A percentile compares a stretch with the other conserved stretches of the same genome.
phyloP scores from a whole-genome alignment of 1,140 invertebrate genomes.

The Solenopsis invicta region DNA sequence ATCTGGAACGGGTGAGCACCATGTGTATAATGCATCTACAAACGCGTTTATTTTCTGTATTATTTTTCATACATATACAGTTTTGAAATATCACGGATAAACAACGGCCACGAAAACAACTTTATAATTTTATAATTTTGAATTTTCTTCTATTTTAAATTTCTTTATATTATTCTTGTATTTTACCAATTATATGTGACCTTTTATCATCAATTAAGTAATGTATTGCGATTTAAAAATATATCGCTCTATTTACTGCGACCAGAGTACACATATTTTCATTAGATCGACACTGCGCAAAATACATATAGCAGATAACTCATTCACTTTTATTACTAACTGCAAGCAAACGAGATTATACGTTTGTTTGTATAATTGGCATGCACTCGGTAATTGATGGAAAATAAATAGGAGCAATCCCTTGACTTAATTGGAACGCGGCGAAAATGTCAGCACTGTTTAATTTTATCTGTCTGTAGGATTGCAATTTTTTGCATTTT shows the following conservation, averaged over 20 bases:
- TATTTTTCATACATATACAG: background rate
- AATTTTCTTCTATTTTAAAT: background rate
- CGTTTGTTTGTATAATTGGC: slow-evolving; percentile 72
- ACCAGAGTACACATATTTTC: slow-evolving; percentile 2
- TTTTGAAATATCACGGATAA: background rate
- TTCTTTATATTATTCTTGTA: background rate
- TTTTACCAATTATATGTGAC: slow-evolving; percentile 2
- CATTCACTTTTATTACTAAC: slow-evolving; percentile 52
- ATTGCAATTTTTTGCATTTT: background rate
- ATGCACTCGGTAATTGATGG: slow-evolving; percentile 69
- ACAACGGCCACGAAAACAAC: background rate
- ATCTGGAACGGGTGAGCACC: no score
- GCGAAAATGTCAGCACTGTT: slow-evolving; percentile 14
- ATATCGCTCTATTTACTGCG: background rate
- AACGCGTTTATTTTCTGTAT: background rate
- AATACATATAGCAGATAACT: slow-evolving; percentile 7
- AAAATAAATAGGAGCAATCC: slow-evolving; percentile 72
- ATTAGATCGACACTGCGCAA: background rate
- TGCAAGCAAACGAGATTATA: slow-evolving; percentile 62
- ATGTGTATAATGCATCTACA: background rate
- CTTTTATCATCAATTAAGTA: background rate
- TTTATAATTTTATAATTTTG: background rate
- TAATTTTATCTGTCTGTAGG: slow-evolving; percentile 2
- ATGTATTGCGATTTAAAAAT: slow-evolving; percentile 2
- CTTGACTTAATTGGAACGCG: slow-evolving; percentile 63